Percentiles rank a stretch among this genome's conserved stretches.
Evolutionary conservation across 92 coral and sea anemone species (phyloP).

Genomic region (Meandrina meandrites): DNA sequence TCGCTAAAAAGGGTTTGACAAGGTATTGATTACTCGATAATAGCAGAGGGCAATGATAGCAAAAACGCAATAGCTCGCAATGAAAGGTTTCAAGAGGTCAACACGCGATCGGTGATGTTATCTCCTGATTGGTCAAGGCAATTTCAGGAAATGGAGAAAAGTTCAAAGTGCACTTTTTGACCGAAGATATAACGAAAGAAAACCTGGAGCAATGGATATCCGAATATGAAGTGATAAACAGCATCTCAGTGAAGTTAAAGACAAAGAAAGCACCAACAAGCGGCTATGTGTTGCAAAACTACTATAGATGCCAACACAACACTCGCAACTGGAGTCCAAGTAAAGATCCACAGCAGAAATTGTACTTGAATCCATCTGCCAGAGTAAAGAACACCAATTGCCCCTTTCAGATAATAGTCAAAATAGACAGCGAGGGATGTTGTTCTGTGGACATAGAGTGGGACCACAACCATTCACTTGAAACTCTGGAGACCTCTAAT

Average conservation of each 20-base stretch:
- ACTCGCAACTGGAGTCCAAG: slow-evolving; percentile 65
- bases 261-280: slow-evolving; percentile 29
- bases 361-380: slow-evolving; percentile 59
- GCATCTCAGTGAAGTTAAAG: slow-evolving; percentile 40
- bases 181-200: slow-evolving; percentile 26
- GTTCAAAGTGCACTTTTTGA: too few relatives aligned
- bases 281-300: slow-evolving; percentile 53
- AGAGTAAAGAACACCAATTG: slow-evolving; percentile 76
- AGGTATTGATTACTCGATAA: too few relatives aligned
- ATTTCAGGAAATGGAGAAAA: neutral
- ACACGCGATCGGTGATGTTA: too few relatives aligned
- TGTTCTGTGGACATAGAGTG: slow-evolving; percentile 68
- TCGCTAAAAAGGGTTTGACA: too few relatives aligned
- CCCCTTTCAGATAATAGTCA: slow-evolving; percentile 60
- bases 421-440: slow-evolving; percentile 53
- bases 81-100: too few relatives aligned
- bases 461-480: slow-evolving; percentile 74
- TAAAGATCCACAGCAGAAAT: slow-evolving; percentile 60
- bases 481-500: slow-evolving; percentile 60
- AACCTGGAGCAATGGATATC: slow-evolving; percentile 26
- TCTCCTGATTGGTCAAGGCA: too few relatives aligned
- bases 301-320: slow-evolving; percentile 63
- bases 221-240: slow-evolving; percentile 37
- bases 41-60: too few relatives aligned
- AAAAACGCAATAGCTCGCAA: too few relatives aligned